These are phyloP conservation scores for Rhea americana DNA, from an alignment of 2,113 vertebrate species.

Conservation along the genomic window DNA sequence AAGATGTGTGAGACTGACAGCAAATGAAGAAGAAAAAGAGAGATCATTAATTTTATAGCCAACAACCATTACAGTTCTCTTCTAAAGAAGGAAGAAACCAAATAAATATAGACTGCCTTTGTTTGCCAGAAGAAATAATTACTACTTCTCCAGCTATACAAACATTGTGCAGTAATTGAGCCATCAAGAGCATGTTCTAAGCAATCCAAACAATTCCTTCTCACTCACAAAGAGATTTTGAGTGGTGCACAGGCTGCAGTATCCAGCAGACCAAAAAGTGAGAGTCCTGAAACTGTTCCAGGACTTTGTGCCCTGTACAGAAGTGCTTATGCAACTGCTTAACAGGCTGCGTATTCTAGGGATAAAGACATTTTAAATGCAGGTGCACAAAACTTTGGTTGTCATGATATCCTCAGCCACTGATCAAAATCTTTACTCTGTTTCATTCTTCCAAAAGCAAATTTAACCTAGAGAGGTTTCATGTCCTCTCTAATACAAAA, in stretches of 20 bases:
- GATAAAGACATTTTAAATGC: background rate
- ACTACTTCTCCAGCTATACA: background rate
- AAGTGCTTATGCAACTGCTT: background rate
- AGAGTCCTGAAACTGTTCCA: background rate
- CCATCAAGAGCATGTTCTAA: background rate
- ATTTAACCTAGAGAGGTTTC: background rate
- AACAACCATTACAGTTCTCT: background rate
- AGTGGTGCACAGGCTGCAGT: background rate
- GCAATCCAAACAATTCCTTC: background rate
- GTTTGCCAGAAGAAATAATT: constrained; percentile 19
- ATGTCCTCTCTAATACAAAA: background rate
- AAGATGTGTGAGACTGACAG: background rate
- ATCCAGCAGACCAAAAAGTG: background rate
- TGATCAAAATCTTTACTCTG: background rate
- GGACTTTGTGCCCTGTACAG: background rate
- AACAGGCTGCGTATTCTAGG: background rate
- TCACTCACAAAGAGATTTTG: background rate
- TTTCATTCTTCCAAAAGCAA: background rate
- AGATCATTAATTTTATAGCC: background rate
- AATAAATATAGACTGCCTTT: constrained; percentile 3
- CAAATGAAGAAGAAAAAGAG: background rate
- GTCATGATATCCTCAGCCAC: background rate
- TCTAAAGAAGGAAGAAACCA: constrained; percentile 20
- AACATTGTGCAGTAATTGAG: background rate
- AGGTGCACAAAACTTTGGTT: background rate